Base-by-base conservation (phyloP, 92 coral and sea anemone genomes). In the Nematostella vectensis region DNA sequence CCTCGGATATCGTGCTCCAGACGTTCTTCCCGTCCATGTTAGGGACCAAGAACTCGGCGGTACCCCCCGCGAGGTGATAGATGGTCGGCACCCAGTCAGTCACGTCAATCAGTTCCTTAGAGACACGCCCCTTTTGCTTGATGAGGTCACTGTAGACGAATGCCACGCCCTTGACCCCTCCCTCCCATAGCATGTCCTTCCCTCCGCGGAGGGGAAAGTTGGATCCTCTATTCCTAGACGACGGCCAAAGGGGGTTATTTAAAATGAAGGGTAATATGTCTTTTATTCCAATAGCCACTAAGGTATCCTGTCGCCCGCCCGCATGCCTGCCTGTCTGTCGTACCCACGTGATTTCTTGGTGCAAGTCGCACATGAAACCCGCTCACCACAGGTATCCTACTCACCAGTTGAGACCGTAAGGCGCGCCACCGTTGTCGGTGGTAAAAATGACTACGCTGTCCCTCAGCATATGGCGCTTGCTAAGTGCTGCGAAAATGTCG, bases 371-470 rank as follows among this genome's bases (percentile, higher is more conserved):
- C n/a, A n/a, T n/a, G n/a, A n/a, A n/a, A n/a, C n/a, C n/a, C n/a
- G n/a, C n/a, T n/a, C n/a, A n/a, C n/a, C n/a, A n/a, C n/a, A n/a
- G n/a, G n/a, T n/a, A n/a, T n/a, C n/a, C 8, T 33, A 33, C 51
- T 36, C 55, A 86, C 99, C 94, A 86, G 51, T 86, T 88, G 31
- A 93, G 78, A 29, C 99, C 99, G 55, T 93, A 77, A 0, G 99
- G 99, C 26, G 99, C 99, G 9, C 99, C 99, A 50, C 99, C 99
- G 29, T 93, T 93, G 48, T 93, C 99, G 1, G 99, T 93, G 1
- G 93, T 69, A 30, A 93, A 93, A 37, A 93, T 83, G 36, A 93
- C 79, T 22, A 93, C 89, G 13, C 95, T 73, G 49, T 93, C 83
- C 27, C 69, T 70, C 45, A 86, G 51, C 83, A 93, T 93, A 15